Base-by-base conservation (phyloP, 2,888 invertebrate species). In the Nezara viridula region DNA sequence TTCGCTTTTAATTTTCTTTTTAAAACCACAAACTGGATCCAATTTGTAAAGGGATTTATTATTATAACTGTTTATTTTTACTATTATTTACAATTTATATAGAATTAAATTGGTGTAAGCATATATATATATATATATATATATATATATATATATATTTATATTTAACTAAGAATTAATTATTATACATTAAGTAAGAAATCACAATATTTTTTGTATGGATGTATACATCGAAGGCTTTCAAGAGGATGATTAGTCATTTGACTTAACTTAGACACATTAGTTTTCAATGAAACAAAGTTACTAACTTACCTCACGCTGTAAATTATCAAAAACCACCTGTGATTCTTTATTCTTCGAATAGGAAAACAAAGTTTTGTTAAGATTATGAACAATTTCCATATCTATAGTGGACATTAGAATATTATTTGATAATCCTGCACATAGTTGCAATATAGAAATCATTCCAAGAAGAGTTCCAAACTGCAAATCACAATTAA, bases 401-500 rank as follows among this genome's bases (percentile, higher is more conserved):
- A 49, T 27, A 32, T 85, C 44, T 16, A 90, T 47, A 47, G 37
- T 21, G 14, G 37, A 55, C 52, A 89, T 90, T 40, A 90, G 44
- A 21, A 90, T 37, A 52, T 90, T 50, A 21, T 88, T 60, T n/a
- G 89, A 66, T 40, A 90, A 32, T 19, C 88, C 90, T 24, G 89
- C 89, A 19, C 85, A 85, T 55, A 90, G 14, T 85, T 90, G 90
- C 0, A 90, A 60, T 19, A 90, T 40, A 32, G 88, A 89, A 47
- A 90, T 60, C 32, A 89, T 27, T 14, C 90, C 90, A 19, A 90
- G 86, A 47, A 89, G 55, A 12, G 66, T 85, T 55, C 90, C 90
- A 85, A 90, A 90, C 90, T 90, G 66, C 21, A 66, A 90, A 55
- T 49, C 52, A 88, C n/a, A 52, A 2, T 21, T 32, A 14, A 14